phyloP scores from a whole-genome alignment of 2,113 vertebrate genomes.

The Boulengeromyrus knoepffleri region DNA sequence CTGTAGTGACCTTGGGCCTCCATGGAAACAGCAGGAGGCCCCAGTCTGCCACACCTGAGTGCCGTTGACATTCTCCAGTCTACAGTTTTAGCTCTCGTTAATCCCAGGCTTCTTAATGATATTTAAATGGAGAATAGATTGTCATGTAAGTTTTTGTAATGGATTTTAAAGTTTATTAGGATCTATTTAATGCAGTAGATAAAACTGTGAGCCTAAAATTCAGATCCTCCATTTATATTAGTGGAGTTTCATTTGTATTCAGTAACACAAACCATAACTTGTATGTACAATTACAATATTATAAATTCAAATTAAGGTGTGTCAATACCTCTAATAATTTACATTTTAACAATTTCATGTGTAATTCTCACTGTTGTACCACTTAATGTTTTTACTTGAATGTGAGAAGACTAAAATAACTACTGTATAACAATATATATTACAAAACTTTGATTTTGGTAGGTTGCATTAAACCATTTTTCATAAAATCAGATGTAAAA shows the following conservation, averaged over 20 bases:
- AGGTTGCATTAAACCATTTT: not conserved
- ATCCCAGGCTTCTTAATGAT: not conserved
- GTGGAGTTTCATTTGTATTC: not conserved
- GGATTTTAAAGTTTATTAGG: not conserved
- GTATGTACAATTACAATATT: not conserved
- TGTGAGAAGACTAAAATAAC: not conserved
- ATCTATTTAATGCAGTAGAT: not conserved
- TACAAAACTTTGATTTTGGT: not conserved
- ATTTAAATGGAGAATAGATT: not conserved
- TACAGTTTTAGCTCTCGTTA: not conserved
- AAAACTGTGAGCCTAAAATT: not conserved
- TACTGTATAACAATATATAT: not conserved
- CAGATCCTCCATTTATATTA: not conserved
- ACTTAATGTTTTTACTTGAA: not conserved
- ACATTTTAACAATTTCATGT: not conserved
- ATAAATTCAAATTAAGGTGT: not conserved
- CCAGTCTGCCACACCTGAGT: not conserved
- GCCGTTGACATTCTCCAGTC: not conserved
- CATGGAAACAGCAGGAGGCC: not conserved
- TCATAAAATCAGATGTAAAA: not conserved
- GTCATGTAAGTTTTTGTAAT: not conserved
- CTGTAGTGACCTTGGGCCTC: conserved; percentile 35
- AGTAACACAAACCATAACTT: not conserved
- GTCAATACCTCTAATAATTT: too few relatives aligned
- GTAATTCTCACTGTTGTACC: not conserved